Evolutionary conservation across 64 coral and sea anemone species (phyloP).

Genomic region (Montipora efflorescens): DNA sequence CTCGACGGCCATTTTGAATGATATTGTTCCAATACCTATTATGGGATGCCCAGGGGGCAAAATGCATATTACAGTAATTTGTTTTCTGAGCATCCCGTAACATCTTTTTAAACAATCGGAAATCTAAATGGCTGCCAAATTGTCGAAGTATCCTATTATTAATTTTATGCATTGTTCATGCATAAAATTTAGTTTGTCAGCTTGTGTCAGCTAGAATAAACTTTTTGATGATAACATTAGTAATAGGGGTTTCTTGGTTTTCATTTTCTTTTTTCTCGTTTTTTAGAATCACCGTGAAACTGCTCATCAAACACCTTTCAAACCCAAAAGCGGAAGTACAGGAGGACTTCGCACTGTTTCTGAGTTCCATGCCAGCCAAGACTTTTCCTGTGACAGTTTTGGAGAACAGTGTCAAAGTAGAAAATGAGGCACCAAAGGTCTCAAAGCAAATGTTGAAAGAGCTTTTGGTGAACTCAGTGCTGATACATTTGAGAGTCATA

Average conservation of each 20-base stretch:
- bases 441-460: conserved; percentile 92
- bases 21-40: too few relatives aligned
- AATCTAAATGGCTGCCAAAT: too few relatives aligned
- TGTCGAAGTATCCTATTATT: too few relatives aligned
- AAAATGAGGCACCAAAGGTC: conserved; percentile 97
- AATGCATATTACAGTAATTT: too few relatives aligned
- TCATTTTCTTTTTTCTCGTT: background rate
- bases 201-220: too few relatives aligned
- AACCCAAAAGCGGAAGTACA: conserved; percentile 84
- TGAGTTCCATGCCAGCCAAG: conserved; percentile 97
- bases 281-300: conserved; percentile 94
- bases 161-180: too few relatives aligned
- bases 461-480: conserved; percentile 93
- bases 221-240: background rate
- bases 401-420: conserved; percentile 98
- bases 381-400: conserved; percentile 95
- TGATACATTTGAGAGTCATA: conserved; percentile 94
- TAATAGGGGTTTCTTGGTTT: background rate
- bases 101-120: too few relatives aligned
- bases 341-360: conserved; percentile 95
- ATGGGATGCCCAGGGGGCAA: too few relatives aligned
- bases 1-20: too few relatives aligned
- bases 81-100: too few relatives aligned
- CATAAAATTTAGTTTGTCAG: too few relatives aligned
- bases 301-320: conserved; percentile 76